phyloP scores from a whole-genome alignment of 2,113 vertebrate genomes.

The Blennius ocellaris region DNA sequence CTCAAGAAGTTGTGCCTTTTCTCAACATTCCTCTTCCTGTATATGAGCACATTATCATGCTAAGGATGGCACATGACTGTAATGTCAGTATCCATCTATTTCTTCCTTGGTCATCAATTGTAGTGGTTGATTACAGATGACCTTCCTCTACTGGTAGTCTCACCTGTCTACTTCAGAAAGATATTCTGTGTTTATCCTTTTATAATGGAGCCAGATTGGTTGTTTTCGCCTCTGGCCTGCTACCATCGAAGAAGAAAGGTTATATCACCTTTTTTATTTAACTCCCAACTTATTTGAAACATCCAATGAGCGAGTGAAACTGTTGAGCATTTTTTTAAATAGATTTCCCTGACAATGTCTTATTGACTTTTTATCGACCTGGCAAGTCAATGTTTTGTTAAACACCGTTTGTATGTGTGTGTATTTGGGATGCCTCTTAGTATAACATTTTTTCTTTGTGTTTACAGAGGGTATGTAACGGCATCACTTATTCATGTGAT shows the following conservation, averaged over 20 bases:
- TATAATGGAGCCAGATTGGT: background rate
- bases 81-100: conserved; percentile 22
- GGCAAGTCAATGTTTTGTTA: conserved; percentile 11
- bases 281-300: background rate
- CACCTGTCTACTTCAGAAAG: background rate
- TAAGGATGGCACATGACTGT: conserved; percentile 5
- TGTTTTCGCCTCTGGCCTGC: conserved; percentile 38
- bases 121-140: conserved; percentile 20
- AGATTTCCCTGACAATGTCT: conserved; percentile 6
- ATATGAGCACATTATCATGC: background rate
- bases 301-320: conserved; percentile 7
- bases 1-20: background rate
- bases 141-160: conserved; percentile 17
- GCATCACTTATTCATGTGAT: background rate
- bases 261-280: conserved; percentile 2
- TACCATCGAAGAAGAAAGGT: background rate
- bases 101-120: conserved; percentile 26
- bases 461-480: background rate
- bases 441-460: conserved; percentile 8
- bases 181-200: conserved; percentile 8
- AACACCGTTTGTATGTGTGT: conserved; percentile 2
- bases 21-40: background rate
- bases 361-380: conserved; percentile 38
- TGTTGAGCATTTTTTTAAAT: background rate
- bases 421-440: conserved; percentile 1